These are phyloP conservation scores for Sinella curviseta DNA, from an alignment of 1,140 invertebrate species.

Conservation along the genomic window DNA sequence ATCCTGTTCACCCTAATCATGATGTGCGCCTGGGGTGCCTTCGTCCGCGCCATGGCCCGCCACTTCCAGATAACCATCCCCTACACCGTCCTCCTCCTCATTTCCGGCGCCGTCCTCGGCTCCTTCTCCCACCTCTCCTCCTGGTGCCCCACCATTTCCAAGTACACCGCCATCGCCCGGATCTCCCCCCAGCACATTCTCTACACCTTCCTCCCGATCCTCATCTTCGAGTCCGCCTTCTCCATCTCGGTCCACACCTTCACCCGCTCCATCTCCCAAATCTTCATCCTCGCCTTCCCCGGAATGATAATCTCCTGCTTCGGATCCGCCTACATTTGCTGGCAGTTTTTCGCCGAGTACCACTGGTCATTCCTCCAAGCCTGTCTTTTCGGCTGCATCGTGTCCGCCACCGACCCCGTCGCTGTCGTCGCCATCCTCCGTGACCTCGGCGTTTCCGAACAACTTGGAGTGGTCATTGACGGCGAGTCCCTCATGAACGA, in stretches of 20 bases:
- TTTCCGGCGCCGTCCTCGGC: neutral
- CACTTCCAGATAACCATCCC: neutral
- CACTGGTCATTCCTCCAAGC: slow-evolving; percentile 49
- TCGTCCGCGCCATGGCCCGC: neutral
- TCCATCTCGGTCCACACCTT: slow-evolving; percentile 57
- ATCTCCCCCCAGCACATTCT: slow-evolving; percentile 55
- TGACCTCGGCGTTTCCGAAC: slow-evolving; percentile 55
- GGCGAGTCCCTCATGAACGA: slow-evolving; percentile 59
- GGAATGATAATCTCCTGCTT: slow-evolving; percentile 53
- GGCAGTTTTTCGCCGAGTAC: slow-evolving; percentile 50
- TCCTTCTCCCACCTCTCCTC: neutral
- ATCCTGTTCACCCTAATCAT: slow-evolving; percentile 10
- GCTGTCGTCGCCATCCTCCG: slow-evolving; percentile 57
- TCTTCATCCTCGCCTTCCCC: slow-evolving; percentile 12
- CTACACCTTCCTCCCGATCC: slow-evolving; percentile 57
- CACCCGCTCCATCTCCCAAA: slow-evolving; percentile 52
- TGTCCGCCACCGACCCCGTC: slow-evolving; percentile 58
- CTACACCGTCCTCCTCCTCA: slow-evolving; percentile 3
- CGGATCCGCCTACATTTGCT: slow-evolving; percentile 52
- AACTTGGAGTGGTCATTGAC: slow-evolving; percentile 56
- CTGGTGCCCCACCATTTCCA: slow-evolving; percentile 27
- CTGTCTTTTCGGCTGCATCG: slow-evolving; percentile 56
- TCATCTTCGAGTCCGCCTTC: slow-evolving; percentile 60
- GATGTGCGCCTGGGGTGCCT: neutral
- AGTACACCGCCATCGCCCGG: slow-evolving; percentile 49